Conservation (phyloP, 1,140 invertebrate genomes). For the Pseudomyrmex gracilis region DNA sequence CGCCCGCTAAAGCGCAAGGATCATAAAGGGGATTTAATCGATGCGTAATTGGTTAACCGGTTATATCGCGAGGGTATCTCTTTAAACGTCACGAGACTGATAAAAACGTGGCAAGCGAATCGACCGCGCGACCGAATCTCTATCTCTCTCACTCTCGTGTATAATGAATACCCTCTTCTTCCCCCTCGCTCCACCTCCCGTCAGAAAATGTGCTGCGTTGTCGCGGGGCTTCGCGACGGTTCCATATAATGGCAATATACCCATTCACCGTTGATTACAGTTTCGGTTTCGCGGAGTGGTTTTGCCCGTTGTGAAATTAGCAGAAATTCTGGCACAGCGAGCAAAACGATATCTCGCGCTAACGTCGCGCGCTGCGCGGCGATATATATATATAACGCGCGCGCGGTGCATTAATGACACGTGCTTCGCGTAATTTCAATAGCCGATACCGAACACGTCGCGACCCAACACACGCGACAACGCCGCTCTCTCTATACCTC, state of each 20-base stretch:
- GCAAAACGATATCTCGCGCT: slow-evolving; percentile 63
- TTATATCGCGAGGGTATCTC: slow-evolving; percentile 8
- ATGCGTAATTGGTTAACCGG: slow-evolving; percentile 56
- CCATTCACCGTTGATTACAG: slow-evolving; percentile 69
- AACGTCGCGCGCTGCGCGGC: slow-evolving; percentile 50
- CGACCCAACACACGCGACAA: slow-evolving; percentile 12
- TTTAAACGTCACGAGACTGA: neutral
- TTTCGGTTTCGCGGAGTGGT: slow-evolving; percentile 72
- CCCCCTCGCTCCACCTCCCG: neutral
- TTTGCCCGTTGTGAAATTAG: slow-evolving; percentile 73
- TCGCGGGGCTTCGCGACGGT: slow-evolving; percentile 23
- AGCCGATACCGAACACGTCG: slow-evolving; percentile 24
- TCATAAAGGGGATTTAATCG: slow-evolving; percentile 55
- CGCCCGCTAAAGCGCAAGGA: slow-evolving; percentile 8
- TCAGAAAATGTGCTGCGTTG: slow-evolving; percentile 51
- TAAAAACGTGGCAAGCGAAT: slow-evolving; percentile 31
- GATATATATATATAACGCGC: slow-evolving; percentile 22
- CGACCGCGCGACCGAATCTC: neutral
- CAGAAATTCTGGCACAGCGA: slow-evolving; percentile 74
- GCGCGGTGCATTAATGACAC: slow-evolving; percentile 71
- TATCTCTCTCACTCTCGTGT: neutral
- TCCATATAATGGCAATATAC: slow-evolving; percentile 62
- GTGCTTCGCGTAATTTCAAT: slow-evolving; percentile 76
- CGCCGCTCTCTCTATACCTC: slow-evolving; percentile 28
- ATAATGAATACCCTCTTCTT: slow-evolving; percentile 26